phyloP scores from a whole-genome alignment of 1,140 invertebrate species.

The Drosophila grimshawi region DNA sequence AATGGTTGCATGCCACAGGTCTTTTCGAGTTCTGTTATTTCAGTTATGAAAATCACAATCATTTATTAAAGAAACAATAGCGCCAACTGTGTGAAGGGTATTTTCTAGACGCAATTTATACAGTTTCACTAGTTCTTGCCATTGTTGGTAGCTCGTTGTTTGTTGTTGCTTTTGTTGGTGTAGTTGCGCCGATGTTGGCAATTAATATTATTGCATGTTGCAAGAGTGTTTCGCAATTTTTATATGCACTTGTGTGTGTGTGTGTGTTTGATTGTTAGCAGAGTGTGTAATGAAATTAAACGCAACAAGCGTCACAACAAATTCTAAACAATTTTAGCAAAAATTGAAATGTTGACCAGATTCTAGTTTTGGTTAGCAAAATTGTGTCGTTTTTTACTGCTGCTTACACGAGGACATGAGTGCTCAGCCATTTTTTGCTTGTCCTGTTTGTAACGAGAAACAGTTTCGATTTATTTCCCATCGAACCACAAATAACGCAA shows the following conservation, averaged over 20 bases:
- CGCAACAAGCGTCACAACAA: slow-evolving; percentile 75
- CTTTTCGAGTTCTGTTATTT: too few relatives aligned
- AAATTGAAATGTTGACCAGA: slow-evolving; percentile 30
- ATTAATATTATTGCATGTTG: slow-evolving; percentile 81
- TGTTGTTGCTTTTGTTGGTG: slow-evolving; percentile 43
- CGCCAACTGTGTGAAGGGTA: slow-evolving; percentile 1
- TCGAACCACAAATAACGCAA: slow-evolving; percentile 83
- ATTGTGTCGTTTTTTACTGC: slow-evolving; percentile 9
- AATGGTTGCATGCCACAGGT: too few relatives aligned
- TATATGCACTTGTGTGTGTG: slow-evolving; percentile 24
- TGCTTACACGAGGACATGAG: slow-evolving; percentile 1
- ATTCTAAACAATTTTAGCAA: slow-evolving; percentile 70
- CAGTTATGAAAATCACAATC: not conserved
- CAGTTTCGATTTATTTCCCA: slow-evolving; percentile 80
- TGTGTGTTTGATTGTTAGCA: slow-evolving; percentile 14
- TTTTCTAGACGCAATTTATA: slow-evolving; percentile 3
- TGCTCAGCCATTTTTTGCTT: slow-evolving; percentile 13
- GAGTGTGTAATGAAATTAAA: slow-evolving; percentile 75
- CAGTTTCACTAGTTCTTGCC: slow-evolving; percentile 2
- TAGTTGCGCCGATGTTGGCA: slow-evolving; percentile 77
- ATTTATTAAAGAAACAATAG: not conserved
- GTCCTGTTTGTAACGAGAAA: slow-evolving; percentile 35
- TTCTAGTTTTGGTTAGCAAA: slow-evolving; percentile 1
- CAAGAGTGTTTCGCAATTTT: slow-evolving; percentile 31
- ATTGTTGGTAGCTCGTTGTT: slow-evolving; percentile 44